Conservation (phyloP, 2,797 vertebrate genomes). For the Rhabdophis nuchalis region DNA sequence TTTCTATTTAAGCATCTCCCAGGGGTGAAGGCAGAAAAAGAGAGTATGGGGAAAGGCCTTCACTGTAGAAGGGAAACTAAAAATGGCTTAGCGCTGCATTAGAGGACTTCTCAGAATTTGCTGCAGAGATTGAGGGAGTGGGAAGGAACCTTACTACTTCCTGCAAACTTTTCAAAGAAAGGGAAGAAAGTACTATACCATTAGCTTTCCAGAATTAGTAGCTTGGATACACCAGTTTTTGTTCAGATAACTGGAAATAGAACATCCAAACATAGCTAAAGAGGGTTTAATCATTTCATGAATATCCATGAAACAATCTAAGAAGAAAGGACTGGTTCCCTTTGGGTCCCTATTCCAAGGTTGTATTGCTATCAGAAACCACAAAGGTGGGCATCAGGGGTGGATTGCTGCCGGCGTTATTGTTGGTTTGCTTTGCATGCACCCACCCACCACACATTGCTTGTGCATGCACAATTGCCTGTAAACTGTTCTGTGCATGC, state of each 20-base stretch:
- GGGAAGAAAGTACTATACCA: neutral
- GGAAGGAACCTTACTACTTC: neutral
- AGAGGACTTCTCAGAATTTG: neutral
- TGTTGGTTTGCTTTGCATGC: no score
- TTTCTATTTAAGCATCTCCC: neutral
- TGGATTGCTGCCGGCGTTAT: no score
- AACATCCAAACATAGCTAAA: neutral
- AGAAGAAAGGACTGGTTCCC: neutral
- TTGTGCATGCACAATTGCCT: no score
- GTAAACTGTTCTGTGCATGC: no score
- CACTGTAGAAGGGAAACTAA: neutral
- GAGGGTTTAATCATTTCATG: neutral
- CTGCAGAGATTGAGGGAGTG: neutral
- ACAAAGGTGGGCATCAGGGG: neutral
- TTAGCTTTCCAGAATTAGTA: neutral
- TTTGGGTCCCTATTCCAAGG: neutral
- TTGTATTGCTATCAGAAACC: neutral
- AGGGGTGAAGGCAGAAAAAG: neutral
- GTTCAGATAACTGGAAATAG: neutral
- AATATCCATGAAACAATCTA: neutral
- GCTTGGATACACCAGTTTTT: neutral
- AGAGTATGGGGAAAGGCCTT: neutral
- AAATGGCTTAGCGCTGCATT: neutral
- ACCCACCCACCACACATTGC: no score
- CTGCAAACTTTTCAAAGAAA: neutral